Conservation (phyloP, 2,797 vertebrate genomes). For the Lophotriccus pileatus region DNA sequence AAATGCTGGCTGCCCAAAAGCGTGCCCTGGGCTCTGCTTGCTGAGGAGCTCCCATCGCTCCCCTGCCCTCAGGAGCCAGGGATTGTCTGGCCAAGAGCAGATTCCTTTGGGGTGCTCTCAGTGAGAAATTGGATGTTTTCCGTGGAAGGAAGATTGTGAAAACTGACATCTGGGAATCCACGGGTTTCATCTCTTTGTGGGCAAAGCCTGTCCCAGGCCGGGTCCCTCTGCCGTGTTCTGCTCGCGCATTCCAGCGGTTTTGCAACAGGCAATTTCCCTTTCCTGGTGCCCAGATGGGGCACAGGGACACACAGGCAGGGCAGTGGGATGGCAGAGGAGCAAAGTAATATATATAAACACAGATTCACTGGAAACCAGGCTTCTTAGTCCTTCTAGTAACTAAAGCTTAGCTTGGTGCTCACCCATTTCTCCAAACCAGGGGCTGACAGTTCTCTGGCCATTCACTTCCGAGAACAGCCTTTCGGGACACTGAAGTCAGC, state of each 20-base stretch:
- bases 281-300: neutral
- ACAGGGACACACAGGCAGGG: neutral
- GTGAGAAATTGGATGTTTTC: neutral
- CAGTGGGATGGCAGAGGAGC: neutral
- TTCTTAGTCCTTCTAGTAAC: neutral
- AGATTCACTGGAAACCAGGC: neutral
- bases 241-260: accelerated
- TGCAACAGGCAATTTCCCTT: neutral
- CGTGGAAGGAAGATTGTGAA: neutral
- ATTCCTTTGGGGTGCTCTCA: neutral
- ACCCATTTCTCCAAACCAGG: neutral
- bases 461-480: neutral
- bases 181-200: accelerated
- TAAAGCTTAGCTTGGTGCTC: accelerated
- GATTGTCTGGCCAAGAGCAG: neutral
- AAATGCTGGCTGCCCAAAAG: neutral
- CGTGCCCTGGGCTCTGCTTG: accelerated
- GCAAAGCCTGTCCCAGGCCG: neutral
- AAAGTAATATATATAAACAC: accelerated
- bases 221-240: accelerated
- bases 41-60: neutral
- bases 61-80: neutral
- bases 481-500: neutral
- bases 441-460: accelerated
- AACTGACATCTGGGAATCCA: neutral